Conservation (phyloP, 1,140 invertebrate species). For the Nasonia vitripennis region DNA sequence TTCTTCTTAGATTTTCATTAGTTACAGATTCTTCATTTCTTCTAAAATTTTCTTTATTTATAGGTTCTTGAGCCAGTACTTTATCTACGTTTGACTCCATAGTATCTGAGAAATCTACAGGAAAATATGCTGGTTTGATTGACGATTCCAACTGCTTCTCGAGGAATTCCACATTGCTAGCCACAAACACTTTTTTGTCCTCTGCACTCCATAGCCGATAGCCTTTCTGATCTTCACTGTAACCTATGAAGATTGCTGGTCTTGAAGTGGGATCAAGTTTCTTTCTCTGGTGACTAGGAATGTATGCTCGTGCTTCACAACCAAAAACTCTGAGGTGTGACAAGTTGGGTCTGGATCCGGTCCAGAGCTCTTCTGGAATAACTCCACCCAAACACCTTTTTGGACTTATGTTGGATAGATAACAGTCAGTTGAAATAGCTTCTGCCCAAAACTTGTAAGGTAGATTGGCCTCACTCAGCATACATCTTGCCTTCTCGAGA, state of each 20-base stretch:
- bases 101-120: too few species aligned
- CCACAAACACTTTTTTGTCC: conserved; percentile 54
- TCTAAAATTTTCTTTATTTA: too few species aligned
- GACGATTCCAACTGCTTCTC: too few species aligned
- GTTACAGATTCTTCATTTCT: too few species aligned
- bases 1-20: too few species aligned
- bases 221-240: conserved; percentile 63
- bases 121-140: too few species aligned
- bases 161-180: conserved; percentile 54
- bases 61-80: not conserved
- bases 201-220: conserved; percentile 62
- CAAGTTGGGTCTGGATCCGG: too few species aligned
- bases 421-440: conserved; percentile 60
- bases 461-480: conserved; percentile 42
- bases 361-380: too few species aligned
- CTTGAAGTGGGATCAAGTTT: conserved; percentile 68
- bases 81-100: not conserved
- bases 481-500: conserved; percentile 56
- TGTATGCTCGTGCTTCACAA: conserved; percentile 54
- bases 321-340: too few species aligned
- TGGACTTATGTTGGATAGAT: conserved; percentile 57
- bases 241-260: conserved; percentile 67
- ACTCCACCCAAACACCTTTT: conserved; percentile 60
- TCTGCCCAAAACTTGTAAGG: conserved; percentile 61
- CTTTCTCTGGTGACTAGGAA: conserved; percentile 65